These are phyloP conservation scores for Meteorus cinctellus DNA, from an alignment of 2,888 invertebrate species.

Conservation along the genomic window DNA sequence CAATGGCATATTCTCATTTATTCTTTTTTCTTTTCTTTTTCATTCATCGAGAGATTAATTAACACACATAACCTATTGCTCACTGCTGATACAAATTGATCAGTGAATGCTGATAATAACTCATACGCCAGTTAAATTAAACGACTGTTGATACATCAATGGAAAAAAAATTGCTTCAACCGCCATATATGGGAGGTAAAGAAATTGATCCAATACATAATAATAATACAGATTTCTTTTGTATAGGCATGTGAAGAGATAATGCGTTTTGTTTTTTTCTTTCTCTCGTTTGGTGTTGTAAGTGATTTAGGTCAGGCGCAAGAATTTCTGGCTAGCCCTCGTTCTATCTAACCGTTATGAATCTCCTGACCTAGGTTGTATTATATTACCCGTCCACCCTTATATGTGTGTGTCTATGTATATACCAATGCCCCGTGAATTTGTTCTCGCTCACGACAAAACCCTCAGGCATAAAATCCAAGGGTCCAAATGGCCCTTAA, in stretches of 20 bases:
- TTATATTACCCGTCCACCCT: neutral
- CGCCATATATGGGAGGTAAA: neutral
- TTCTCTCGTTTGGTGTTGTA: neutral
- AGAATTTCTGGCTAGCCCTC: conserved; percentile 19
- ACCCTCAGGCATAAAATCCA: conserved; percentile 15
- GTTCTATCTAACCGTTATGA: conserved; percentile 28
- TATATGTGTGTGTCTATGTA: neutral
- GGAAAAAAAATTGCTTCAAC: neutral
- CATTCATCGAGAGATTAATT: neutral
- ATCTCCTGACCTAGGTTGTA: conserved; percentile 33
- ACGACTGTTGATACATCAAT: neutral
- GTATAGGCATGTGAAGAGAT: neutral
- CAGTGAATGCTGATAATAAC: neutral
- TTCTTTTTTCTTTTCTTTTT: neutral
- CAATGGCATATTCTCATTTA: neutral
- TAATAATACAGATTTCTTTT: neutral
- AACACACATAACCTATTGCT: neutral
- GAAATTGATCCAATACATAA: neutral
- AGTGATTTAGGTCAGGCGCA: conserved; percentile 31
- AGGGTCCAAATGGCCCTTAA: conserved; percentile 20
- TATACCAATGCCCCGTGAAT: neutral
- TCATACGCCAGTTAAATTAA: neutral
- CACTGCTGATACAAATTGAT: neutral
- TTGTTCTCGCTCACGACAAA: neutral
- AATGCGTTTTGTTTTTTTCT: conserved; percentile 16